Conservation (phyloP, 2,113 vertebrate genomes). For the Oncorhynchus keta region DNA sequence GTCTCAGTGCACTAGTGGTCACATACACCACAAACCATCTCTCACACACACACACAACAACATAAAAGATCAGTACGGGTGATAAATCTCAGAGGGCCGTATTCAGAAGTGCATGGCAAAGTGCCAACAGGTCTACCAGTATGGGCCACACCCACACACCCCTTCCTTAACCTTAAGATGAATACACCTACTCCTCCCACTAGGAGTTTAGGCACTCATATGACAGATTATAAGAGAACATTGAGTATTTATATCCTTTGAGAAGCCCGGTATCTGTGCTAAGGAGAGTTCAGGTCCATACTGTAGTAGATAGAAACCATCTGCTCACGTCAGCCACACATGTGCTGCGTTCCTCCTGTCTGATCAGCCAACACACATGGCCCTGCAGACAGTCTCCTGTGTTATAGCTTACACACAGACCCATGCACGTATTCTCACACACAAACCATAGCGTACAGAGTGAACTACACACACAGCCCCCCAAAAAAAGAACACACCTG, state of each 20-base stretch:
- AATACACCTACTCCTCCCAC: too few relatives aligned
- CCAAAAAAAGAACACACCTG: slow-evolving; percentile 51
- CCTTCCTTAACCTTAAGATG: too few relatives aligned
- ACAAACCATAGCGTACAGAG: background rate
- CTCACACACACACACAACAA: background rate
- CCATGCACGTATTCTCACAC: background rate
- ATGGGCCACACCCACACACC: background rate
- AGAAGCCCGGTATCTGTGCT: too few relatives aligned
- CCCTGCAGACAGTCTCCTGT: slow-evolving; percentile 29
- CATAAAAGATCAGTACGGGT: background rate
- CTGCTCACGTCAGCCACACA: slow-evolving; percentile 56
- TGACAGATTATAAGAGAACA: too few relatives aligned
- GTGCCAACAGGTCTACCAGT: background rate
- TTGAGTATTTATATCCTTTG: too few relatives aligned
- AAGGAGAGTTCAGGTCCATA: background rate
- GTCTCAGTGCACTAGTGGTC: too few relatives aligned
- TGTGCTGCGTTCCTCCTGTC: slow-evolving; percentile 61
- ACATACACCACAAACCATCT: background rate
- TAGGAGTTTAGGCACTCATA: background rate
- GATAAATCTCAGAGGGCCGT: background rate
- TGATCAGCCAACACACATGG: slow-evolving; percentile 51
- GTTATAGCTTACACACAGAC: background rate
- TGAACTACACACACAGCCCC: background rate
- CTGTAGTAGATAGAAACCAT: slow-evolving; percentile 55
- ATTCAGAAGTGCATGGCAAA: background rate